Percentiles rank a stretch among this genome's conserved stretches.
These are phyloP conservation scores for Phrynocephalus vlangalii DNA, from an alignment of 2,797 vertebrate species.

Conservation along the genomic window DNA sequence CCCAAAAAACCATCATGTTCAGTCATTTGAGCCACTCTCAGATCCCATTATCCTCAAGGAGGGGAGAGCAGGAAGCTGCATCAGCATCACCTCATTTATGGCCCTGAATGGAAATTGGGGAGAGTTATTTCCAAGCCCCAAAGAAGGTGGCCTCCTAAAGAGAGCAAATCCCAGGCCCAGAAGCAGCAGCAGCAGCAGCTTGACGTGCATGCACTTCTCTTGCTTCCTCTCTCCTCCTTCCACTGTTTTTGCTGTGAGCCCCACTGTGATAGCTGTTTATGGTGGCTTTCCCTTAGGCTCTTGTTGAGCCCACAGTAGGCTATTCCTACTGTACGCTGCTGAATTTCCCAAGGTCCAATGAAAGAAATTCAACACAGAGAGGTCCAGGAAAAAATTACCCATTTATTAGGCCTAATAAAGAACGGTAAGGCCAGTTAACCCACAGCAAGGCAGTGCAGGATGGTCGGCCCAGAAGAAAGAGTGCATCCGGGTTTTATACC, in stretches of 20 bases:
- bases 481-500: too few relatives aligned
- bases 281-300: conserved; percentile 57
- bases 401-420: too few relatives aligned
- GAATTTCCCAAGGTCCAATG: too few relatives aligned
- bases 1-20: not conserved
- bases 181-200: accelerated
- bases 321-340: too few relatives aligned
- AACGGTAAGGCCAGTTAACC: too few relatives aligned
- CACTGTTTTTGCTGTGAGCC: conserved; percentile 44
- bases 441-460: too few relatives aligned
- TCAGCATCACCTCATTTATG: not conserved
- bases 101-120: not conserved
- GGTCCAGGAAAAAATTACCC: too few relatives aligned
- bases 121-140: not conserved
- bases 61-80: not conserved
- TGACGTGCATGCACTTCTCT: not conserved
- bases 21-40: not conserved
- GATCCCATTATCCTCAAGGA: not conserved
- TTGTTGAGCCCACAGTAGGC: too few relatives aligned
- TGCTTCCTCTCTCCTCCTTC: not conserved
- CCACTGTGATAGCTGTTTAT: conserved; percentile 32
- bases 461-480: too few relatives aligned
- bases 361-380: too few relatives aligned
- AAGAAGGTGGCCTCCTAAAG: not conserved
- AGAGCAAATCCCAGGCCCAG: accelerated